Base-by-base conservation (phyloP, 2,888 invertebrate species). In the Coelinius sp. region DNA sequence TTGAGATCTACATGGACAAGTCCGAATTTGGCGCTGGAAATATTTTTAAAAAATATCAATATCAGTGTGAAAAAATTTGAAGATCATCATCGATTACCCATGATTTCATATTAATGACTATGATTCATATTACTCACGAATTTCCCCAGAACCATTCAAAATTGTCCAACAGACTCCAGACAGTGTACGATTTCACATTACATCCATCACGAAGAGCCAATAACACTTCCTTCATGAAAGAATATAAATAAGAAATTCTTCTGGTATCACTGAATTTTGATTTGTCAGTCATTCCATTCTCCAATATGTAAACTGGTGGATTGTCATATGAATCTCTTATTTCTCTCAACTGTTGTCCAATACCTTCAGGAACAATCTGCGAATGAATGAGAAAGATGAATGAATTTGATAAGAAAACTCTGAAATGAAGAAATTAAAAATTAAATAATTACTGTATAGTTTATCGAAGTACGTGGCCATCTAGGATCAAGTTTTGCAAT, bases 141-240 rank as follows among this genome's bases (percentile, higher is more conserved):
- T 91, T 93, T 35, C 92, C 93, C 52, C 80, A 79, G 12, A 83
- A 83, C 92, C 92, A 93, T 82, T 93, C 92, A 78, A 93, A 92
- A 78, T 91, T 92, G 78, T 93, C 93, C 81, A 93, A 89, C 5
- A 93, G 83, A 31, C 91, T 91, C 92, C 92, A 92, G 0, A 89
- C 89, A 0, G 90, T 89, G 80, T 92, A 93, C 0, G 90, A 91
- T 71, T 78, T 84, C 0, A 91, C 82, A 76, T 90, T 86, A 69
- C 89, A 90, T 0, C 89, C 89, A 5, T 90, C 88, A 7, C 88
- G 83, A 0, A 90, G 76, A 0, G 90, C 91, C 59, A 89, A 87
- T 17, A 90, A 73, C 71, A 90, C 68, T 2, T 89, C 89, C 24
- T 84, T 83, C 5, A 91, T 80, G 73, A 91, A 90, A 7, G 79